phyloP scores from a whole-genome alignment of 2,113 vertebrate species.

The Ariopsis seemanni region DNA sequence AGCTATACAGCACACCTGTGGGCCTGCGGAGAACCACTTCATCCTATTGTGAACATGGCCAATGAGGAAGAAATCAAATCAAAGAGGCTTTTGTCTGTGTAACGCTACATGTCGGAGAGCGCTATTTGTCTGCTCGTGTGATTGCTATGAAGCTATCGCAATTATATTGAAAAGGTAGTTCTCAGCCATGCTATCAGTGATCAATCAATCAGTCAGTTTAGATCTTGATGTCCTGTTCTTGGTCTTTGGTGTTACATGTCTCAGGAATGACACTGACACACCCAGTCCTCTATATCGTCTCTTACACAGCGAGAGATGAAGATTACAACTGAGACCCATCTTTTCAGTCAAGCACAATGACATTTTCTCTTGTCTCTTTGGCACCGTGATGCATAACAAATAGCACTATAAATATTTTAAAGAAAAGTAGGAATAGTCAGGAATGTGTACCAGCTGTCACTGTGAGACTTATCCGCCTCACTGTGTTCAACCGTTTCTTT shows the following conservation, averaged over 20 bases:
- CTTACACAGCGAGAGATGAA: background rate
- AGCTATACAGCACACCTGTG: slow-evolving; percentile 72
- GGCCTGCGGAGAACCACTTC: slow-evolving; percentile 67
- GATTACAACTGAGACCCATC: slow-evolving; percentile 10
- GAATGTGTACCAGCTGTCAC: background rate
- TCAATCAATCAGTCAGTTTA: slow-evolving; percentile 41
- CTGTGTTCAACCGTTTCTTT: slow-evolving; percentile 11
- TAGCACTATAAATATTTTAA: slow-evolving; percentile 28
- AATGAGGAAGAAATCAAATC: slow-evolving; percentile 61
- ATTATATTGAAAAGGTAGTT: slow-evolving; percentile 50
- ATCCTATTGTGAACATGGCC: slow-evolving; percentile 66
- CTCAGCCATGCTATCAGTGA: slow-evolving; percentile 35
- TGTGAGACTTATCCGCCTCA: slow-evolving; percentile 14
- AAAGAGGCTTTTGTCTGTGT: slow-evolving; percentile 54
- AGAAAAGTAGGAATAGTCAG: background rate
- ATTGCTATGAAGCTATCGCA: slow-evolving; percentile 42
- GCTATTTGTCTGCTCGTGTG: slow-evolving; percentile 37
- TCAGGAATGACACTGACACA: slow-evolving; percentile 40
- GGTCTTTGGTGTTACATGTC: slow-evolving; percentile 29
- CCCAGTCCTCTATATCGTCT: slow-evolving; percentile 13
- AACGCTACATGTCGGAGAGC: slow-evolving; percentile 29
- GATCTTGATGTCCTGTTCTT: slow-evolving; percentile 47
- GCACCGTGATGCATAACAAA: slow-evolving; percentile 8
- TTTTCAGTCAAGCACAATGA: background rate
- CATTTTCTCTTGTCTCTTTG: background rate